Evolutionary conservation across 64 coral and sea anemone species (phyloP).

Genomic region (Cladopsammia gracilis): DNA sequence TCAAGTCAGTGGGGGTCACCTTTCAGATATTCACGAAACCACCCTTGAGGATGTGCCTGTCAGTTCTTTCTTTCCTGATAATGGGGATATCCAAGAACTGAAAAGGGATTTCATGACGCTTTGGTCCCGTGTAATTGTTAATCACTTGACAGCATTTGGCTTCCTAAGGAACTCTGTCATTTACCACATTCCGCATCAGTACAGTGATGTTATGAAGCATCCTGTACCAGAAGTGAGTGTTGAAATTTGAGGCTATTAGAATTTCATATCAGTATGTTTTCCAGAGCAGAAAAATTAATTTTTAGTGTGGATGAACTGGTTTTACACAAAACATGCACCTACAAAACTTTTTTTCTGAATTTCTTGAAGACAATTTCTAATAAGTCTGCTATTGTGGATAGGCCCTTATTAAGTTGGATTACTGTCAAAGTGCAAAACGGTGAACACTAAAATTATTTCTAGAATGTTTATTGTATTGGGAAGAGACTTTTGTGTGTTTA

Average conservation of each 20-base stretch:
- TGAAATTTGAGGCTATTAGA: background rate
- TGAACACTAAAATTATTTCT: no score
- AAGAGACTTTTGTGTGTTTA: no score
- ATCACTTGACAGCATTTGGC: constrained; percentile 30
- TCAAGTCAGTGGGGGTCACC: constrained; percentile 38
- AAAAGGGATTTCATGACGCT: constrained; percentile 44
- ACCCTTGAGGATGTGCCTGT: constrained; percentile 22
- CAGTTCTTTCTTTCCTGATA: constrained; percentile 31
- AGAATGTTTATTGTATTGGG: no score
- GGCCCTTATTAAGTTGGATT: no score
- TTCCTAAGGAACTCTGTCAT: constrained; percentile 16
- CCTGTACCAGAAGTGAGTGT: constrained; percentile 16
- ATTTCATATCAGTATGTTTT: no score
- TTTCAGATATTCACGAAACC: constrained; percentile 23
- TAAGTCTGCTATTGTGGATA: no score
- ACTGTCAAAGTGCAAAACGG: no score
- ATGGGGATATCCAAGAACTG: background rate
- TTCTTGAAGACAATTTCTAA: no score
- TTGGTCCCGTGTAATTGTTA: constrained; percentile 63
- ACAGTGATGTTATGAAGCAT: constrained; percentile 47
- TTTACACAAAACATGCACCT: no score
- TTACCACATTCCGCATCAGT: constrained; percentile 71
- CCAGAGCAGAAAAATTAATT: no score
- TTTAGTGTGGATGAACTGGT: no score
- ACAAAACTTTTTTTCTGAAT: no score